phyloP scores from a whole-genome alignment of 2,113 vertebrate species.

The Bombycilla garrulus region DNA sequence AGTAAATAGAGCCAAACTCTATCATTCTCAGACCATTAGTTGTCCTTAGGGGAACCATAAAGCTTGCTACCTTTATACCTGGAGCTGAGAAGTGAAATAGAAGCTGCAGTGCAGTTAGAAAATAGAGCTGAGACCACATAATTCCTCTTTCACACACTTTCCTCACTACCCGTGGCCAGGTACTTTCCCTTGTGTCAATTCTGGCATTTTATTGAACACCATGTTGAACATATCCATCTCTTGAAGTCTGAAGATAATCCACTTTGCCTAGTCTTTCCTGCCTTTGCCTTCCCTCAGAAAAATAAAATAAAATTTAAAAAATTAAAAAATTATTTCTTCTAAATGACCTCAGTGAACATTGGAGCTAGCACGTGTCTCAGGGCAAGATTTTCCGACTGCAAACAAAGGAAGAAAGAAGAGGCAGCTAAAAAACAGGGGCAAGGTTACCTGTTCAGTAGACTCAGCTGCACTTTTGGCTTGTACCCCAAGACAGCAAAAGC shows the following conservation, averaged over 20 bases:
- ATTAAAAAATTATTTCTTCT: not conserved
- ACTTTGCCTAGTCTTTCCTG: not conserved
- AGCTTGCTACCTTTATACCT: conserved; percentile 24
- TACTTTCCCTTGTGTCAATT: not conserved
- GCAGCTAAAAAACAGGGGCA: not conserved
- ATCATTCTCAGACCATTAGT: not conserved
- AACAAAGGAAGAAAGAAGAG: not conserved
- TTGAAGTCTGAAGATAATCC: not conserved
- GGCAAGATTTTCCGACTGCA: not conserved
- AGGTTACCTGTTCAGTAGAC: not conserved
- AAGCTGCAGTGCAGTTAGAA: conserved; percentile 11
- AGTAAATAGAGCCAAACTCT: conserved; percentile 17
- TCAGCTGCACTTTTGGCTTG: not conserved
- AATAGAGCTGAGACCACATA: not conserved
- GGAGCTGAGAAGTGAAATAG: conserved; percentile 18
- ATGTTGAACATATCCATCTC: not conserved
- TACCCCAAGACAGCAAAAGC: not conserved
- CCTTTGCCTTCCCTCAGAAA: not conserved
- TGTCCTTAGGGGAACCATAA: conserved; percentile 39
- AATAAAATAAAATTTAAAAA: not conserved
- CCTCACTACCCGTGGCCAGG: not conserved
- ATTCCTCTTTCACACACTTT: not conserved
- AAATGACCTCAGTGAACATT: not conserved
- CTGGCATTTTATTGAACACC: not conserved
- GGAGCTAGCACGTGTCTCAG: not conserved